phyloP scores from a whole-genome alignment of 2,113 vertebrate genomes.

The Sebastes schlegelii region DNA sequence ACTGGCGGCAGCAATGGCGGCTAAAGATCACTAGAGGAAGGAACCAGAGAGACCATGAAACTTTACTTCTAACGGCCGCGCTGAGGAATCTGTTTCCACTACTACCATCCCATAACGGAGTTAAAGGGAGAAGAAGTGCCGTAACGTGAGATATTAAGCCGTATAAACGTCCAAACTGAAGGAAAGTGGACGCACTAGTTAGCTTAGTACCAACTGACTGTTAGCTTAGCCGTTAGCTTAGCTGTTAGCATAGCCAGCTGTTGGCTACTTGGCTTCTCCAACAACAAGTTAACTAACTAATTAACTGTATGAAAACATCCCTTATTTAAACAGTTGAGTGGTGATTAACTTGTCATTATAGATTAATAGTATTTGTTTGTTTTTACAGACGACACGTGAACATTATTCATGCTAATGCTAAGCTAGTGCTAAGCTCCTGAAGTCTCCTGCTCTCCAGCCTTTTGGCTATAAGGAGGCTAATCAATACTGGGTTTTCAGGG shows the following conservation, averaged over 20 bases:
- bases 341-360: background rate
- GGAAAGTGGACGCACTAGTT: slow-evolving; percentile 68
- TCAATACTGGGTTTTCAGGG: slow-evolving; percentile 48
- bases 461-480: slow-evolving; percentile 64
- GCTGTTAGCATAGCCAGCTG: slow-evolving; percentile 65
- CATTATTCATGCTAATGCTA: slow-evolving; percentile 65
- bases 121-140: slow-evolving; percentile 28
- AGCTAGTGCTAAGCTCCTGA: slow-evolving; percentile 74
- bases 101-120: slow-evolving; percentile 22
- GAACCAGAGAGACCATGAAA: slow-evolving; percentile 83
- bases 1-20: slow-evolving; percentile 84
- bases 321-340: background rate
- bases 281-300: slow-evolving; percentile 74
- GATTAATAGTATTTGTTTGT: background rate
- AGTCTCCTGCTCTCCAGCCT: slow-evolving; percentile 72
- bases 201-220: slow-evolving; percentile 74
- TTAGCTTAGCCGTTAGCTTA: slow-evolving; percentile 49
- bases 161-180: slow-evolving; percentile 32
- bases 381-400: slow-evolving; percentile 19
- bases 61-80: slow-evolving; percentile 81
- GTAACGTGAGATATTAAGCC: slow-evolving; percentile 11
- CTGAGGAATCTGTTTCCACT: slow-evolving; percentile 48
- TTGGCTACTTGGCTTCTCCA: slow-evolving; percentile 70
- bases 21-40: slow-evolving; percentile 83
- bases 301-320: slow-evolving; percentile 47